Base-by-base conservation (phyloP, 2,797 vertebrate genomes). In the Sebastes miniatus region DNA sequence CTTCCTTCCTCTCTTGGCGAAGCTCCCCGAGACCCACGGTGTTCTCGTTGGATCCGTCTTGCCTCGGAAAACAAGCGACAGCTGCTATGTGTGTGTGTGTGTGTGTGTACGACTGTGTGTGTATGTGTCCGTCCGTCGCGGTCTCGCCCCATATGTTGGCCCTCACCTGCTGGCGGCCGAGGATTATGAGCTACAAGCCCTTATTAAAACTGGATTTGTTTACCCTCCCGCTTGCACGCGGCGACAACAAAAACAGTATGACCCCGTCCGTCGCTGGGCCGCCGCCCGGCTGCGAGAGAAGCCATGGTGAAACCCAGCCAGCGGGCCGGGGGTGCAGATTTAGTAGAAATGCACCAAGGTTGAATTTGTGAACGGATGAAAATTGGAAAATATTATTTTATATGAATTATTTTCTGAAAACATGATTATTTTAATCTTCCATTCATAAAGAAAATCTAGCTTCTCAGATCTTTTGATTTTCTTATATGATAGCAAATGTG, bases 181-280 rank as follows among this genome's bases (percentile, higher is more conserved):
- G 93, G 93, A 96, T 96, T 95, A 96, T 89, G 90, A 95, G 90
- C 92, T 94, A 95, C 93, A 95, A 94, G 93, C 83, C 86, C 92
- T 96, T 95, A 96, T 96, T 96, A 96, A 96, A 96, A 95, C 92
- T 93, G 93, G 95, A 96, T 95, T 95, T 96, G 95, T 95, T 94
- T 92, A 94, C 90, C 91, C 93, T 93, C 92, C 88, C 18, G 89
- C 91, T 69, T 71, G 75, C 77, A 29, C 20, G 63, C 57, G 31
- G 81, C 76, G 52, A 91, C 87, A 87, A 91, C 89, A 91, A 76
- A 87, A 90, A 91, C 89, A 90, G 84, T 87, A 24, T 65, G 85
- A 90, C 81, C 80, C 80, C 27, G 70, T 69, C 66, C 76, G 22
- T 64, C 7, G 65, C 68, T 61, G 69, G 82, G 87, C 68, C 54